Evolutionary conservation across 2,888 invertebrate species (phyloP), one percentile per base, ranked within the genome.

Genomic region (Beris morrisii): DNA sequence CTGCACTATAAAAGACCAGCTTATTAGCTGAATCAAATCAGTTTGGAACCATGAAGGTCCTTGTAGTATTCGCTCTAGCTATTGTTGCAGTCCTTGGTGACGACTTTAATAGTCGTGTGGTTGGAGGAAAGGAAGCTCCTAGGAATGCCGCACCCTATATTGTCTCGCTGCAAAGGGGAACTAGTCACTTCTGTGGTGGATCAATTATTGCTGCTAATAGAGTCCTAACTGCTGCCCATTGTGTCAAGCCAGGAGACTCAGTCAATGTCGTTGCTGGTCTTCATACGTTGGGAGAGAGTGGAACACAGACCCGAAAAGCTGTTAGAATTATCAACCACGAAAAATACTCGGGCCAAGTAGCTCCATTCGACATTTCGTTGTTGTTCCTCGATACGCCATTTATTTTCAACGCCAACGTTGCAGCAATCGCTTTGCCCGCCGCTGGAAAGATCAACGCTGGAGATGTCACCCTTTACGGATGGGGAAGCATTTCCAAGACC

Each of bases 361-460:
- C 78, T 15, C 81, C 80, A 67, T 81, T 83, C 70, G 86, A 87
- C 71, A 84, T 87, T 70, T 86, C 84, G 32, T 64, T 87, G 1
- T 70, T 86, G 65, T 76, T 75, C 69, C 72, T 77, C 9, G 71
- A 70, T 22, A 59, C 72, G 48, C 69, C 77, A 3, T 75, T 79
- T 43, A 67, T 67, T 11, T 77, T 78, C 67, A 77, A 76, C 63
- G 70, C 75, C 9, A 67, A 65, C 12, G 78, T 82, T 5, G 72
- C 74, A 56, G 74, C 80, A 5, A 78, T 81, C 15, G 71, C 71
- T 11, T 70, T 83, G 67, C 83, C 83, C 13, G 63, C 67, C 7
- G 71, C 63, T 7, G 73, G 73, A 12, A 68, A 75, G 44, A 69
- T 75, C 7, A 75, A 75, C 22, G 44, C 69, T 4, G 80, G 80